Base-by-base conservation (phyloP, 1,140 invertebrate genomes). In the Apocrypta bakeri region DNA sequence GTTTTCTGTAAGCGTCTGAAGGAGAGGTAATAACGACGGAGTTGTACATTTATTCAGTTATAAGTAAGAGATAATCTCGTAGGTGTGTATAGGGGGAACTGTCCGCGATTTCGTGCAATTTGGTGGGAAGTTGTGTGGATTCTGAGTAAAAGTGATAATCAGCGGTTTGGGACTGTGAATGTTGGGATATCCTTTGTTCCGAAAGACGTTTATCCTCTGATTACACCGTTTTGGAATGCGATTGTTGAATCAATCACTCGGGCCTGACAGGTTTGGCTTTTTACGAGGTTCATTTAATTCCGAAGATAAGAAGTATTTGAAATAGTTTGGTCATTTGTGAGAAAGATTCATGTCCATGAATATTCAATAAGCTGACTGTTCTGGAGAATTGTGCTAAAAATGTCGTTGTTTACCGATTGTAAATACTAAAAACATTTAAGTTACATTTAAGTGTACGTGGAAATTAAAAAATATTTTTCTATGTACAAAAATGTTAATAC, bases 41-140 rank as follows among this genome's bases (percentile, higher is more conserved):
- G 48, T 56, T 56, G 48, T 37, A 17, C 33, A 37, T 37, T 48
- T 25, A 48, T 37, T 33, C 64, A 66, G 71, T 21, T 33, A 4
- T 0, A 21, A n/a, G 7, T 24, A 3, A 8, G 31, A 71, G 27
- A 56, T 56, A 33, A 66, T 29, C 68, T 71, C 64, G 0, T 25
- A 6, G 21, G 7, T 21, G 33, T 24, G n/a, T n/a, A n/a, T n/a
- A n/a, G n/a, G 12, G 66, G 73, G 63, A 42, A 25, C 64, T 27
- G 68, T 27, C 56, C 12, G 77, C 25, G 68, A 80, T 80, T 68
- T 71, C 78, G 25, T 40, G 40, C 64, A 21, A 56, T 56, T n/a
- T 17, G 48, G n/a, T 17, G 48, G 14, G 48, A 56, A 56, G 48
- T 21, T 56, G 48, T 56, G 48, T 56, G 48, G 48, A 56, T 56